A percentile compares a stretch with the other conserved stretches of the same genome.
phyloP scores from a whole-genome alignment of 2,888 invertebrate genomes.

The Pecten maximus region DNA sequence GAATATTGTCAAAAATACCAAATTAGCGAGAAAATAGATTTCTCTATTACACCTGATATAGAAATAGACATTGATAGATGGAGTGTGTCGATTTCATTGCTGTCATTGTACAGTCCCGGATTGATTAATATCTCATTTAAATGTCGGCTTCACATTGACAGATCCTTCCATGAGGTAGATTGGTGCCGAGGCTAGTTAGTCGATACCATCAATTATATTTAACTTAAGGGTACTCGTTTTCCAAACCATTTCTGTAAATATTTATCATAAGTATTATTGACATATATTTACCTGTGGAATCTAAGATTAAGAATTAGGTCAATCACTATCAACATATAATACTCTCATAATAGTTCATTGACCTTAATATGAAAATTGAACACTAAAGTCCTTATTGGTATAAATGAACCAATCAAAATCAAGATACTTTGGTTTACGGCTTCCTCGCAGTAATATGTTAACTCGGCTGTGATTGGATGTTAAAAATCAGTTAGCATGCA shows the following conservation, averaged over 20 bases:
- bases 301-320: not conserved
- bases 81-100: not conserved
- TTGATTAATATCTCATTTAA: not conserved
- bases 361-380: not conserved
- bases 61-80: not conserved
- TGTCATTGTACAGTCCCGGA: not conserved
- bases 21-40: not conserved
- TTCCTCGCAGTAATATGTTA: not conserved
- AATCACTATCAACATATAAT: not conserved
- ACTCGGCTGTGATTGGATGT: not conserved
- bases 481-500: not conserved
- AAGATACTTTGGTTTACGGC: not conserved
- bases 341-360: too few species aligned
- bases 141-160: not conserved
- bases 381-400: not conserved
- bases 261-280: not conserved
- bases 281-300: not conserved
- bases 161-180: not conserved
- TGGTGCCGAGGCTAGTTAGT: not conserved
- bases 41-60: not conserved
- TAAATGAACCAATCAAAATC: not conserved
- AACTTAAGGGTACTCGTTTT: too few species aligned
- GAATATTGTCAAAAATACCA: too few species aligned
- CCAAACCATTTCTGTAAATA: not conserved
- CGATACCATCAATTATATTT: too few species aligned